Percentiles rank a stretch among this genome's conserved stretches.
Conservation (phyloP, 2,888 invertebrate genomes). For the Tigriopus californicus region DNA sequence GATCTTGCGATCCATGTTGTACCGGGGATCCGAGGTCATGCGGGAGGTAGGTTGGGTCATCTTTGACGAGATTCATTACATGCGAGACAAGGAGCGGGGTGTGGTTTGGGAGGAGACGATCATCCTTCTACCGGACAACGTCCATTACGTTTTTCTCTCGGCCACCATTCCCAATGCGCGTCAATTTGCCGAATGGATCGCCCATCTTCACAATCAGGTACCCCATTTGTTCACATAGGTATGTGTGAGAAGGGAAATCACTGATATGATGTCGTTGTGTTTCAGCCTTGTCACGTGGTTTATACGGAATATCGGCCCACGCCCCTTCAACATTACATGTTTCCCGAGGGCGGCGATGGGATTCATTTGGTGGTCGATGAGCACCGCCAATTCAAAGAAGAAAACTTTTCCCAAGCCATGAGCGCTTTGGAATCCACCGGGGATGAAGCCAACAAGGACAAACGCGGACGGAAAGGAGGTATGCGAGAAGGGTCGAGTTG, state of each 20-base stretch:
- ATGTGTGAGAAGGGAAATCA: too few species aligned
- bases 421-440: slow-evolving; percentile 52
- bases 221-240: not conserved
- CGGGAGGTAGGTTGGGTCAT: slow-evolving; percentile 99
- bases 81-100: slow-evolving; percentile 97
- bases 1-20: slow-evolving; percentile 94
- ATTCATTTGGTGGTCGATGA: slow-evolving; percentile 92
- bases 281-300: slow-evolving; percentile 90
- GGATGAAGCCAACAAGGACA: slow-evolving; percentile 63
- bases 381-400: slow-evolving; percentile 76
- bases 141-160: slow-evolving; percentile 94
- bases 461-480: slow-evolving; percentile 51
- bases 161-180: slow-evolving; percentile 95
- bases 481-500: slow-evolving; percentile 52
- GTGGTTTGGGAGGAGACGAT: slow-evolving; percentile 99
- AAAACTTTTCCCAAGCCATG: slow-evolving; percentile 97
- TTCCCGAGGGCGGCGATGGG: slow-evolving; percentile 79
- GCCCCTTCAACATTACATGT: slow-evolving; percentile 93
- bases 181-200: slow-evolving; percentile 71
- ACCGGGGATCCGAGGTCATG: slow-evolving; percentile 94
- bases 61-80: slow-evolving; percentile 99
- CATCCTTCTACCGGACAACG: slow-evolving; percentile 88
- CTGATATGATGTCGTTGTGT: not conserved
- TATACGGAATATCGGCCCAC: slow-evolving; percentile 96
- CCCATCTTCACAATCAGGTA: slow-evolving; percentile 54